phyloP scores from a whole-genome alignment of 2,888 invertebrate genomes.

The Dione vanillae region DNA sequence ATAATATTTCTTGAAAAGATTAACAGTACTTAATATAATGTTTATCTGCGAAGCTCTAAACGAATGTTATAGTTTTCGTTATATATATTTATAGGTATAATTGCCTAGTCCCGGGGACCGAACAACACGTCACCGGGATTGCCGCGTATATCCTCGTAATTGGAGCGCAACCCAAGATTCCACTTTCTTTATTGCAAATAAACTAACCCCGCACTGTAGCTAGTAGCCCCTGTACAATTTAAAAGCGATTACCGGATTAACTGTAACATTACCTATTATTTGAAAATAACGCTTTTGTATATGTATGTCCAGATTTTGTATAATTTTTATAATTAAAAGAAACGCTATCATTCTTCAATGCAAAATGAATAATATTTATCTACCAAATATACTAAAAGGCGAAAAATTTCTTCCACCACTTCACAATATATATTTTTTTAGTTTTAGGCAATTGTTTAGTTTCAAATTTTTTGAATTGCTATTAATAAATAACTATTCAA shows the following conservation, averaged over 20 bases:
- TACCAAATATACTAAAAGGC: no score
- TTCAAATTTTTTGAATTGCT: no score
- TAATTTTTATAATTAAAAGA: not conserved
- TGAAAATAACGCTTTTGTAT: not conserved
- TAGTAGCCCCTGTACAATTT: conserved; percentile 65
- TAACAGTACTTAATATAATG: not conserved
- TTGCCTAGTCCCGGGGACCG: conserved; percentile 70
- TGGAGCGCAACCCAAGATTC: conserved; percentile 81
- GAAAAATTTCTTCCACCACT: no score
- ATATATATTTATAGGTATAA: conserved; percentile 68
- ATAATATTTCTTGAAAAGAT: not conserved
- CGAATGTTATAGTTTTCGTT: conserved; percentile 64
- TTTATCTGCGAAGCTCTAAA: conserved; percentile 54
- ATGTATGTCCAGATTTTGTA: not conserved
- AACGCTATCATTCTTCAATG: no score
- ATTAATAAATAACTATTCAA: no score
- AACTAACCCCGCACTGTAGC: conserved; percentile 79
- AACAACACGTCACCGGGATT: conserved; percentile 80
- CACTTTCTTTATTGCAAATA: conserved; percentile 84
- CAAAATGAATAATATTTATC: no score
- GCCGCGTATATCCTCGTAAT: conserved; percentile 83
- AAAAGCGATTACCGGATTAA: conserved; percentile 41
- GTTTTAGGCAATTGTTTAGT: no score
- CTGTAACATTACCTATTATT: conserved; percentile 7
- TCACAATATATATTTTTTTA: no score